phyloP scores from a whole-genome alignment of 2,888 invertebrate genomes.

The Catonia carolina region DNA sequence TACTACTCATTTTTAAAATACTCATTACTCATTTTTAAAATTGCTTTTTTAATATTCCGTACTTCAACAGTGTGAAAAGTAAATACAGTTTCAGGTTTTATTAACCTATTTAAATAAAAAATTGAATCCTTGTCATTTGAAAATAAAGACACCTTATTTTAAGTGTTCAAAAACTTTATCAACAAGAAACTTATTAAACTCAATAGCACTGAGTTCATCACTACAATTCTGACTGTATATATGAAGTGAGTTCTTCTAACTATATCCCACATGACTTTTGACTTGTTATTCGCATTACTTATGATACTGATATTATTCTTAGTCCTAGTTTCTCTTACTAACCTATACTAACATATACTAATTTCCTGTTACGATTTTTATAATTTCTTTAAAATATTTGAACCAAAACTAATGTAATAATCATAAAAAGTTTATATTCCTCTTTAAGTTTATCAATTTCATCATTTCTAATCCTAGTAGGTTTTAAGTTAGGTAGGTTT shows the following conservation, averaged over 20 bases:
- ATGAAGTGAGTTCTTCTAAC: neutral
- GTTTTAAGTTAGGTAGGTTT: neutral
- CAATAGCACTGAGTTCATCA: neutral
- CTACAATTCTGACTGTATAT: neutral
- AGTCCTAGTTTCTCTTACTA: too few relatives aligned
- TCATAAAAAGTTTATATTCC: neutral
- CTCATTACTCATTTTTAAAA: neutral
- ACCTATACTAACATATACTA: neutral
- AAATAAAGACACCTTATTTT: too few relatives aligned
- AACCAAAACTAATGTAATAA: neutral
- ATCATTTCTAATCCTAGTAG: neutral
- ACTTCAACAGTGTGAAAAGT: neutral
- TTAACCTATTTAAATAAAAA: neutral
- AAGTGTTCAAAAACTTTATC: neutral
- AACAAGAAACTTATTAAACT: neutral
- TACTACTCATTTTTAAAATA: too few relatives aligned
- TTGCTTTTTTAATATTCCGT: neutral
- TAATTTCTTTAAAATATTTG: neutral
- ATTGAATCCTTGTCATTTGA: neutral
- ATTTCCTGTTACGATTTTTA: neutral
- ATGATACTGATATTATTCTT: neutral
- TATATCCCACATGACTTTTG: neutral
- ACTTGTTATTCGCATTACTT: neutral
- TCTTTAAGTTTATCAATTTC: neutral
- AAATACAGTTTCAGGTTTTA: neutral